Base-by-base conservation (phyloP, 2,888 invertebrate species). In the Troglohyphantes excavatus region DNA sequence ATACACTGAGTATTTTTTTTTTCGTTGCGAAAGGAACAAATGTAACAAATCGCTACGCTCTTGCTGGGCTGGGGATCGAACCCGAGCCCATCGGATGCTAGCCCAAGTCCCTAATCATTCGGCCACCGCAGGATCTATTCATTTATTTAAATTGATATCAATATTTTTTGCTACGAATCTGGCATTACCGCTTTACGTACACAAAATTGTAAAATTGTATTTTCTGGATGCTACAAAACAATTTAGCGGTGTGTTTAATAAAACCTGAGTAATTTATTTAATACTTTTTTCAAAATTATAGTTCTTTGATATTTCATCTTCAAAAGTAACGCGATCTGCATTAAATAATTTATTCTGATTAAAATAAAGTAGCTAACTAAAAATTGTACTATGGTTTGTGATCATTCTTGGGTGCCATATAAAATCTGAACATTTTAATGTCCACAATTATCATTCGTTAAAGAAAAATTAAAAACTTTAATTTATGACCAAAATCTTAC, bases 101-200 rank as follows among this genome's bases (percentile, higher is more conserved):
- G n/a, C n/a, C n/a, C n/a, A n/a, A n/a, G n/a, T n/a, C n/a, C n/a
- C n/a, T n/a, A n/a, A n/a, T n/a, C n/a, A n/a, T n/a, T n/a, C n/a
- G n/a, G n/a, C n/a, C n/a, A n/a, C n/a, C n/a, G n/a, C n/a, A n/a
- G n/a, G n/a, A n/a, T n/a, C n/a, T 9, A 39, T 9, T 9, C 3
- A 39, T 39, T 39, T 39, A 6, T 39, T 39, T 39, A 39, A 39
- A 39, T 39, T n/a, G n/a, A n/a, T n/a, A n/a, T 3, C 9, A 39
- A 39, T 6, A 39, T 39, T 39, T 39, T 39, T 39, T 6, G 39
- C 39, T 6, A 39, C 9, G 9, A 27, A 29, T 46, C 53, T 86
- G 86, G 86, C 86, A 87, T 33, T 87, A 75, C 81, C 81, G 79
- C 81, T 81, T 67, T 73, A 23, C 63, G 87, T 79, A 87, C 73